These are phyloP conservation scores for Sipunculus nudus DNA, from an alignment of 2,888 invertebrate species.

Conservation along the genomic window DNA sequence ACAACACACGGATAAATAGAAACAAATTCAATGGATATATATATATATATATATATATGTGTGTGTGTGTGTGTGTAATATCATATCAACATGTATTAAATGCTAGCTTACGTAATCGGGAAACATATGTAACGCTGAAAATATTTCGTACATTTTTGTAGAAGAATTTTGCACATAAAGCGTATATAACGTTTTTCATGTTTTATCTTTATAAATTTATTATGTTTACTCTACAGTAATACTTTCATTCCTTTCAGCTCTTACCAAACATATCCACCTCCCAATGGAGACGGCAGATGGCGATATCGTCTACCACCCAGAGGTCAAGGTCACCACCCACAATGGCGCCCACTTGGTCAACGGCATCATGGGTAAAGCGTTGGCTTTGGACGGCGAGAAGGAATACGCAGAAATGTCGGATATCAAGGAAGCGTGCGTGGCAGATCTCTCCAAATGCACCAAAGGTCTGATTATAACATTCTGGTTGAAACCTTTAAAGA, in stretches of 20 bases:
- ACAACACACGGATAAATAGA: too few species aligned
- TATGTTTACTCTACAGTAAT: too few species aligned
- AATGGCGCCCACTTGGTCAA: slow-evolving; percentile 41
- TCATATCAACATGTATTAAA: too few species aligned
- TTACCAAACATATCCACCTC: slow-evolving; percentile 53
- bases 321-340: slow-evolving; percentile 39
- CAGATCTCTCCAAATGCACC: slow-evolving; percentile 47
- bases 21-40: too few species aligned
- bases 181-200: too few species aligned
- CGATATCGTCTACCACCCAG: slow-evolving; percentile 36
- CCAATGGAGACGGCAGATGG: slow-evolving; percentile 48
- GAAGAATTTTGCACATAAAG: too few species aligned
- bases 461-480: slow-evolving; percentile 53
- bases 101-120: too few species aligned
- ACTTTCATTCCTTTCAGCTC: slow-evolving; percentile 48
- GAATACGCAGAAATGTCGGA: slow-evolving; percentile 53
- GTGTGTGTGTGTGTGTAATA: too few species aligned
- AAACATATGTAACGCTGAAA: too few species aligned
- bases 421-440: slow-evolving; percentile 51
- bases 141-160: too few species aligned
- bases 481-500: slow-evolving; percentile 47
- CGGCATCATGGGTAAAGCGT: slow-evolving; percentile 49
- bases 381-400: slow-evolving; percentile 45
- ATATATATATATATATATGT: too few species aligned
- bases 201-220: too few species aligned